phyloP scores from a whole-genome alignment of 2,797 vertebrate genomes.

The Acanthis flammea region DNA sequence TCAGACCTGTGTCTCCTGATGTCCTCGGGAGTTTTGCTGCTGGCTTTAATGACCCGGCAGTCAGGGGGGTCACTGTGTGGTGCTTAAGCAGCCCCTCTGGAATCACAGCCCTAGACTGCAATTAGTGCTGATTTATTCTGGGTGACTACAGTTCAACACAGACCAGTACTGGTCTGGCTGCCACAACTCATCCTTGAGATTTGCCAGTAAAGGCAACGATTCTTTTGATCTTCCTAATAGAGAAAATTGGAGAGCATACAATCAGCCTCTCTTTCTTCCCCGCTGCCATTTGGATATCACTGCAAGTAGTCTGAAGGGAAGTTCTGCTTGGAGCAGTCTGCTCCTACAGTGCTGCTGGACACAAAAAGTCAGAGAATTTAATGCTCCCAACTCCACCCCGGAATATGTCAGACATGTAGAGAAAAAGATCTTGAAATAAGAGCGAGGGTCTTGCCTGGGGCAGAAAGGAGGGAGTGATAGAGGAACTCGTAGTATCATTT shows the following conservation, averaged over 20 bases:
- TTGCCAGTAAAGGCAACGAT: slow-evolving; percentile 62
- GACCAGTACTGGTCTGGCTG: slow-evolving; percentile 48
- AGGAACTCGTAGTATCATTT: not conserved
- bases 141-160: slow-evolving; percentile 58
- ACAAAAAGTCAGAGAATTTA: not conserved
- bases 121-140: slow-evolving; percentile 70
- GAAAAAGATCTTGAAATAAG: not conserved
- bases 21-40: not conserved
- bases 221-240: slow-evolving; percentile 68
- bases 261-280: slow-evolving; percentile 32
- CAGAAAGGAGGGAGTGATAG: not conserved
- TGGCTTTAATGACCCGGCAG: not conserved
- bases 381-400: not conserved
- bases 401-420: not conserved
- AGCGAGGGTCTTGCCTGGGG: not conserved
- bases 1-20: not conserved
- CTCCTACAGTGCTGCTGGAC: not conserved
- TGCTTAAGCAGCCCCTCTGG: slow-evolving; percentile 44
- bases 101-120: slow-evolving; percentile 62
- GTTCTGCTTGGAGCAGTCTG: not conserved
- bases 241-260: slow-evolving; percentile 63
- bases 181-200: slow-evolving; percentile 59
- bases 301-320: not conserved
- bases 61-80: not conserved
- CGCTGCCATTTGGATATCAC: slow-evolving; percentile 10